Evolutionary conservation across 2,113 vertebrate genomes (phyloP).

Genomic region (Podarcis cretensis): DNA sequence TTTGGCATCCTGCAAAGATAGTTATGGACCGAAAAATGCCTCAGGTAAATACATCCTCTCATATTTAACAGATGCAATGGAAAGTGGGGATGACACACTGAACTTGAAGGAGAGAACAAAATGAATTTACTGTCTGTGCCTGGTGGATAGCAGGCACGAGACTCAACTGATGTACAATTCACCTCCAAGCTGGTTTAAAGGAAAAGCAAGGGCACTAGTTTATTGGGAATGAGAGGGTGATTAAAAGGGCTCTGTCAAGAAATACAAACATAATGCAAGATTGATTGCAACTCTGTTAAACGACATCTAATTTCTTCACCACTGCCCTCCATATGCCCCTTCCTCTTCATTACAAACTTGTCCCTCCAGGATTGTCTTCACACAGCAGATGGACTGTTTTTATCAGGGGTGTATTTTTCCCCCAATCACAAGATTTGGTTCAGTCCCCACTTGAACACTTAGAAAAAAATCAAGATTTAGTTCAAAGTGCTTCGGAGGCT

Average conservation of each 20-base stretch:
- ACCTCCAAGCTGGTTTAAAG: neutral
- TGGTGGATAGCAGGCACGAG: slow-evolving; percentile 9
- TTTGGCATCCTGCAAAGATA: slow-evolving; percentile 29
- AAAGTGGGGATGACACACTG: slow-evolving; percentile 19
- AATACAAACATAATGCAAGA: neutral
- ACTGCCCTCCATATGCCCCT: neutral
- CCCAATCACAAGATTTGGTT: too few species aligned
- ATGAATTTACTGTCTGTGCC: slow-evolving; percentile 29
- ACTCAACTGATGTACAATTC: slow-evolving; percentile 15
- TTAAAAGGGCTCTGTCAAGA: slow-evolving; percentile 17
- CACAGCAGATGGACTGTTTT: neutral
- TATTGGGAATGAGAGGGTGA: slow-evolving; percentile 19
- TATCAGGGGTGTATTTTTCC: too few species aligned
- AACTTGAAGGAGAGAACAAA: slow-evolving; percentile 40
- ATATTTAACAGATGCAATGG: slow-evolving; percentile 38
- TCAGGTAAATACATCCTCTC: slow-evolving; percentile 31
- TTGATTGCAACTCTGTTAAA: neutral
- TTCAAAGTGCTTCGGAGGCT: too few species aligned
- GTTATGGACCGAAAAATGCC: slow-evolving; percentile 31
- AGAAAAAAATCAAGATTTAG: too few species aligned
- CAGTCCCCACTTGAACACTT: too few species aligned
- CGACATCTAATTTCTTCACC: neutral
- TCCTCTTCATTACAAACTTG: neutral
- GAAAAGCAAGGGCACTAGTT: slow-evolving; percentile 27
- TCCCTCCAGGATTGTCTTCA: neutral